phyloP scores from a whole-genome alignment of 37 sponge, comb jelly and placozoan species.

The Geodia barretti region DNA sequence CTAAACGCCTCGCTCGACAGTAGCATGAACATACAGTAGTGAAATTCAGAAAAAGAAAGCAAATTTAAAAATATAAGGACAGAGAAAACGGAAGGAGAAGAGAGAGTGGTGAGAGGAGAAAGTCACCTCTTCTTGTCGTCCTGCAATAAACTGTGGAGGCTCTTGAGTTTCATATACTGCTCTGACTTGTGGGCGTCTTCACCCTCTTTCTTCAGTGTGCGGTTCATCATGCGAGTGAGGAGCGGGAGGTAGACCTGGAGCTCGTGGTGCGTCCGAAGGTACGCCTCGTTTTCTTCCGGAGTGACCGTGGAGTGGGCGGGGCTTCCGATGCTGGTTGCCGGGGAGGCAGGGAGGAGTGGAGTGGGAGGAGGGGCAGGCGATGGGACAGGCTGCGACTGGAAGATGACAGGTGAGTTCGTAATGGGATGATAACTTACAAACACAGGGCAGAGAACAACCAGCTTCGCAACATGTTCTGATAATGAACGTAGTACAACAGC shows the following conservation, averaged over 20 bases:
- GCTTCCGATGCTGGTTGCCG: conserved; percentile 29
- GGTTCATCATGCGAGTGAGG: conserved; percentile 36
- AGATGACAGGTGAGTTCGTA: neutral
- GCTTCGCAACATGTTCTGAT: too few species aligned
- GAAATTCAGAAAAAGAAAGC: too few species aligned
- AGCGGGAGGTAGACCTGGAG: conserved; percentile 56
- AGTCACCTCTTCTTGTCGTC: conserved; percentile 33
- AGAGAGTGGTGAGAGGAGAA: too few species aligned
- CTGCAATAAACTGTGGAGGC: conserved; percentile 27
- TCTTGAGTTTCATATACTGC: conserved; percentile 50
- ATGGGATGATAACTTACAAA: too few species aligned
- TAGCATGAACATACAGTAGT: too few species aligned
- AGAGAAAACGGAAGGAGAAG: too few species aligned
- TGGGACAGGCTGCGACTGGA: conserved; percentile 7
- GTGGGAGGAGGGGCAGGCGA: conserved; percentile 57
- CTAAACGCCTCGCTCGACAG: too few species aligned
- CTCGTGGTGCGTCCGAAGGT: conserved; percentile 53
- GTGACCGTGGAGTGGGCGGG: conserved; percentile 42
- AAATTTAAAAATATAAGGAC: too few species aligned
- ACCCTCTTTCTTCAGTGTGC: neutral
- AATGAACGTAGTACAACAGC: too few species aligned
- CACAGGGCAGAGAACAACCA: too few species aligned
- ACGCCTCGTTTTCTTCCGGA: conserved; percentile 58
- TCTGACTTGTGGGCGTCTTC: conserved; percentile 19
- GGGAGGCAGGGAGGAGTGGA: conserved; percentile 47